Percentiles rank a stretch among this genome's conserved stretches.
These are phyloP conservation scores for Sialis fuliginosa DNA, from an alignment of 2,888 invertebrate genomes.

Conservation along the genomic window DNA sequence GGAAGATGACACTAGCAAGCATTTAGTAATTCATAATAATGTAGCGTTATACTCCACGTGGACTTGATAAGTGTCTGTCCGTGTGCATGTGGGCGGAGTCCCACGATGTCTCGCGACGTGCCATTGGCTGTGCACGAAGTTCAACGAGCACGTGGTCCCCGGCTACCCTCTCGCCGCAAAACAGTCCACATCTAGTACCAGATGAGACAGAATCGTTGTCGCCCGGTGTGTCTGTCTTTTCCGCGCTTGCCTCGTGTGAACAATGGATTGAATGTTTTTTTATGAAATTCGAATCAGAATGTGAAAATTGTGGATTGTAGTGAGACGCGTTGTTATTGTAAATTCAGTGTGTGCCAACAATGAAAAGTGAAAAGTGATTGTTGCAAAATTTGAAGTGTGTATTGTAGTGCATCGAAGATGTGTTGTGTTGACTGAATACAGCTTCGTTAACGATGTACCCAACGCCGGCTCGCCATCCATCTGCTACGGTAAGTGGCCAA, in stretches of 20 bases:
- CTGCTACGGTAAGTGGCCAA: constrained; percentile 48
- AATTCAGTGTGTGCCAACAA: no score
- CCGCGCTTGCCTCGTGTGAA: constrained; percentile 1
- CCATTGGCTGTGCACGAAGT: constrained; percentile 3
- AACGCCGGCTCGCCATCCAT: constrained; percentile 58
- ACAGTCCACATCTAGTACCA: background rate
- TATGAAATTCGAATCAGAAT: background rate
- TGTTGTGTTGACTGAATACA: background rate
- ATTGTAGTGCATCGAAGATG: background rate
- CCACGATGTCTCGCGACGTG: background rate
- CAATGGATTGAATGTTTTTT: background rate
- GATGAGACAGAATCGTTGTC: constrained; percentile 5
- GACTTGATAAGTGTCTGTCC: constrained; percentile 3
- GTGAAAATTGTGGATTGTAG: no score
- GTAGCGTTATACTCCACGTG: constrained; percentile 1
- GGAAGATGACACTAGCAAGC: no score
- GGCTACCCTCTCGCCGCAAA: constrained; percentile 5
- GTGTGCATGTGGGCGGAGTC: background rate
- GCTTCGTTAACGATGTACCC: constrained; percentile 42
- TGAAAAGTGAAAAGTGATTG: no score
- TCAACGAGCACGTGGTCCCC: constrained; percentile 6
- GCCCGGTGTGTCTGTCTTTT: background rate
- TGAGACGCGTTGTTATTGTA: no score
- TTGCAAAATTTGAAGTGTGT: background rate
- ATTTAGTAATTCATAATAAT: no score